These are phyloP conservation scores for Palythoa grandiflora DNA, from an alignment of 92 coral and sea anemone species.

Conservation along the genomic window DNA sequence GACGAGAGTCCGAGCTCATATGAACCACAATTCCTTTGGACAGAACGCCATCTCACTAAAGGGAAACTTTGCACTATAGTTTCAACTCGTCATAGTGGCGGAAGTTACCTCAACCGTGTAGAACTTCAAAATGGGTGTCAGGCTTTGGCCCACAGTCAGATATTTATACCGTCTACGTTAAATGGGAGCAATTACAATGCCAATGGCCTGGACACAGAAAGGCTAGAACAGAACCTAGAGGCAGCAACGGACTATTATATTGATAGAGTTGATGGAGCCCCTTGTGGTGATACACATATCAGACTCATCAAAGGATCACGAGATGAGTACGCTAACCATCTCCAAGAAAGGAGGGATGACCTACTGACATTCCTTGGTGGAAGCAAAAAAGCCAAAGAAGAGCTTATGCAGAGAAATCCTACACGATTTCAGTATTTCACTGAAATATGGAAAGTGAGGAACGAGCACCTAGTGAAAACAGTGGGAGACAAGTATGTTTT, in stretches of 20 bases:
- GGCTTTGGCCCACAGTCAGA: constrained; percentile 46
- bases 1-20: constrained; percentile 41
- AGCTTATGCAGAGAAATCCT: not conserved
- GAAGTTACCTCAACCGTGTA: constrained; percentile 39
- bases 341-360: constrained; percentile 37
- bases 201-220: constrained; percentile 31
- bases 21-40: constrained; percentile 55
- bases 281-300: constrained; percentile 30
- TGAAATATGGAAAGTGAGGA: not conserved
- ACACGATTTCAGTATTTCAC: not conserved
- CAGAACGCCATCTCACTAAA: constrained; percentile 36
- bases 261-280: constrained; percentile 42
- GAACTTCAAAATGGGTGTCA: constrained; percentile 39
- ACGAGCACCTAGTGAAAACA: not conserved
- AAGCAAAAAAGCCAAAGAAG: not conserved
- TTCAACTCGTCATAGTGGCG: constrained; percentile 43
- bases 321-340: constrained; percentile 28
- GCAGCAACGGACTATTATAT: constrained; percentile 47
- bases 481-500: not conserved
- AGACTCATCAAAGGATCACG: constrained; percentile 35
- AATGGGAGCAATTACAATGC: constrained; percentile 42
- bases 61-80: constrained; percentile 36
- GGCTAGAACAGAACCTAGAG: constrained; percentile 22
- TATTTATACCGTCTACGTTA: constrained; percentile 51
- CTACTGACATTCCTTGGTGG: constrained; percentile 36